Evolutionary conservation across 2,797 vertebrate species (phyloP), one percentile per base, ranked within the genome.

Genomic region (Rhodeus uyekii): DNA sequence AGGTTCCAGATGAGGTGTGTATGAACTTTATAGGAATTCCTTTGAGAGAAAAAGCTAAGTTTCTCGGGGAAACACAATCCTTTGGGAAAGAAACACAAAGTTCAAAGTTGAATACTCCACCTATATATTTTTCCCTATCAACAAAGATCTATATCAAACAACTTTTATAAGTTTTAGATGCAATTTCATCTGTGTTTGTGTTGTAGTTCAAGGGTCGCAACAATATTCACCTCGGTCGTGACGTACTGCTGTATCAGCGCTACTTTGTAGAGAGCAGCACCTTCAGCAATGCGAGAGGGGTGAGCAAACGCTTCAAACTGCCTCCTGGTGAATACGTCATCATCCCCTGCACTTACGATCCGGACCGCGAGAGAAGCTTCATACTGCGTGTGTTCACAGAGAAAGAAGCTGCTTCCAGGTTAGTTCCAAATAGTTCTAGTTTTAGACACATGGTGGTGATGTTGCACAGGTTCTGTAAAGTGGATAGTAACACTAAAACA

Each of bases 151-250:
- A n/a, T n/a, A n/a, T n/a, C n/a, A n/a, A n/a, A n/a, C n/a, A n/a
- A n/a, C n/a, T n/a, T n/a, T n/a, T n/a, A n/a, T n/a, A n/a, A n/a
- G n/a, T n/a, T n/a, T n/a, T n/a, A n/a, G n/a, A n/a, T n/a, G n/a
- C n/a, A n/a, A n/a, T n/a, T n/a, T n/a, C 5, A 4, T n/a, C 3
- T 5, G 3, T 78, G 16, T 29, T 27, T 42, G 24, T 60, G 13
- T 64, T 78, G 5, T 76, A 95, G 94, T 89, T 85, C 82, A 93
- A 92, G 88, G 96, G 96, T 6, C 88, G 91, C 87, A 96, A 89
- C 3, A 96, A 94, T 53, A 78, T 97, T 84, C 96, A 95, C 84
- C 93, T 99, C 5, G 92, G 93, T 3, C 92, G 93, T 0, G 92
- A 94, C 0, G 77, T 93, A 24, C 83, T 95, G 83, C 89, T 95